Base-by-base conservation (phyloP, 2,888 invertebrate genomes). In the Agrotis segetum region DNA sequence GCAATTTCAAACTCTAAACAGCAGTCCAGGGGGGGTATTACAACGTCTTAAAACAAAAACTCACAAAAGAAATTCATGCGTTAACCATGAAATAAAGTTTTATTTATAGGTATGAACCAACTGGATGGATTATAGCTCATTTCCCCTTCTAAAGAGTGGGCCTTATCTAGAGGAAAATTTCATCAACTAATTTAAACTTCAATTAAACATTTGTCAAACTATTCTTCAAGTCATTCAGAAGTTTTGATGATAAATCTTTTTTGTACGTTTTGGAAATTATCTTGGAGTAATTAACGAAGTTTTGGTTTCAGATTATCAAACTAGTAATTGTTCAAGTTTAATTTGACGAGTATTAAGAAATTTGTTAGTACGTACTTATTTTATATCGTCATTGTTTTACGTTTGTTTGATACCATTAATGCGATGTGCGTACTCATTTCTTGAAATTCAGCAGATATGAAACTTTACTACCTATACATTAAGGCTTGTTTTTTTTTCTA, bases 101-200 rank as follows among this genome's bases (percentile, higher is more conserved):
- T 11, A 9, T 34, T n/a, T n/a, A n/a, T n/a, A n/a, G 34, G 34
- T 9, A 34, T 34, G 9, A 34, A n/a, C n/a, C 9, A 49, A n/a
- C 9, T 11, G 9, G n/a, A n/a, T 49, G 13, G 49, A 19, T 49
- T n/a, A 11, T 11, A 11, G 11, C 40, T 40, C 40, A 40, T 40
- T 40, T 40, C 11, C 40, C 40, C 11, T 40, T 34, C 7, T 40
- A 11, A 5, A 40, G 11, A 40, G 40, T 1, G 2, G 40, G 40
- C 50, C 13, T 50, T 17, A 50, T 13, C 19, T 19, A 19, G 7
- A 21, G 21, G 6, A 52, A 75, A 56, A 56, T 64, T 81, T 63
- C 4, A 75, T 67, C 6, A 47, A 81, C 21, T 44, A 34, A 76
- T 68, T 68, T 9, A 56, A 75, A 81, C 40, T 66, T 46, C 21